Conservation (phyloP, 2,797 vertebrate genomes). For the Sebastes matsubarae region DNA sequence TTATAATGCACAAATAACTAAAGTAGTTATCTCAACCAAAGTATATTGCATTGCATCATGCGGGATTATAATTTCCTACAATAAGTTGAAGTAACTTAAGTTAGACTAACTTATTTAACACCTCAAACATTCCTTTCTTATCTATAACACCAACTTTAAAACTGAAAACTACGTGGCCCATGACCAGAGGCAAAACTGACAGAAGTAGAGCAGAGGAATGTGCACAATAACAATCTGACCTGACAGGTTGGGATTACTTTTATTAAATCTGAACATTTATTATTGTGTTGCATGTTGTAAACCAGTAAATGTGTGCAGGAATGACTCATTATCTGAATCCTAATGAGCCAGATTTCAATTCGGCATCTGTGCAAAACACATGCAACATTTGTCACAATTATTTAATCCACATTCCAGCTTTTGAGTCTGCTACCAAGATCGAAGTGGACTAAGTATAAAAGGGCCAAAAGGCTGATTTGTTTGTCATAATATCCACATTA, state of each 20-base stretch:
- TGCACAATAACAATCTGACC: neutral
- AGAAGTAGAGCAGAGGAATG: neutral
- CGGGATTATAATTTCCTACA: neutral
- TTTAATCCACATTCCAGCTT: neutral
- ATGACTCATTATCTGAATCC: neutral
- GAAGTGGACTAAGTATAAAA: neutral
- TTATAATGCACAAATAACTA: neutral
- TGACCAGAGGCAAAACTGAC: neutral
- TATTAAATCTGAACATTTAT: neutral
- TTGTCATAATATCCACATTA: neutral
- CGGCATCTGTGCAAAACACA: neutral
- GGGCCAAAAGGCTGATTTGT: neutral
- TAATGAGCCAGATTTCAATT: neutral
- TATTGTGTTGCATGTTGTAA: neutral
- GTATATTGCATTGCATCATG: neutral
- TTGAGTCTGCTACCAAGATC: neutral
- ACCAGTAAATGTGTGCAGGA: neutral
- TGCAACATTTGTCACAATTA: neutral
- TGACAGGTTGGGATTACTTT: neutral
- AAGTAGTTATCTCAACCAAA: neutral
- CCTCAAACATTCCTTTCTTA: neutral
- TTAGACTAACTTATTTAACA: neutral
- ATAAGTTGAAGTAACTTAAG: neutral
- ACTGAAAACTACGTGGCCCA: too few relatives aligned
- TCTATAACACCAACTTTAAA: neutral